phyloP scores from a whole-genome alignment of 2,888 invertebrate species.

The Disparrhopalites patrizii region DNA sequence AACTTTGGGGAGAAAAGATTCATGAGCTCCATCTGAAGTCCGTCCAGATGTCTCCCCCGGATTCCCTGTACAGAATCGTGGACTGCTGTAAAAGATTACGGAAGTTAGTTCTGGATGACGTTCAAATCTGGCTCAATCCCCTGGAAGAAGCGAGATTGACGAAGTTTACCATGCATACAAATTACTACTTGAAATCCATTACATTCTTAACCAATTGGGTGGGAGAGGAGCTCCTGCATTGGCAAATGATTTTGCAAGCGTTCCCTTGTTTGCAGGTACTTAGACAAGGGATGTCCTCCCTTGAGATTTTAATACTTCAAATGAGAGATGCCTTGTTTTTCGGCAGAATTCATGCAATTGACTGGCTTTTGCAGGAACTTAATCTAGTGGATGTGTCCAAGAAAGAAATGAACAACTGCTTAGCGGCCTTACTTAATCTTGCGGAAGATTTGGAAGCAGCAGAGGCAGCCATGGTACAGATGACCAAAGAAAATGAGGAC shows the following conservation, averaged over 20 bases:
- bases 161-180: neutral
- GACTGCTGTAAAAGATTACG: conserved; percentile 11
- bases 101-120: neutral
- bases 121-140: conserved; percentile 17
- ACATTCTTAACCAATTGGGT: conserved; percentile 1
- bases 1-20: conserved; percentile 18
- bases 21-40: conserved; percentile 1
- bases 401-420: conserved; percentile 18
- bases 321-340: no score
- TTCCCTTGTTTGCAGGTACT: conserved; percentile 10
- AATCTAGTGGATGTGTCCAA: conserved; percentile 12
- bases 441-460: conserved; percentile 10
- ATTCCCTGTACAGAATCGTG: conserved; percentile 7
- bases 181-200: conserved; percentile 5
- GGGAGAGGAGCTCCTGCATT: conserved; percentile 10
- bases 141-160: neutral
- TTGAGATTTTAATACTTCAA: no score
- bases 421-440: neutral
- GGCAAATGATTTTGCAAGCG: conserved; percentile 9
- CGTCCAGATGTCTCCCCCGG: conserved; percentile 18
- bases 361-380: conserved; percentile 2
- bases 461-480: neutral
- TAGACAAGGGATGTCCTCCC: neutral
- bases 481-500: no score
- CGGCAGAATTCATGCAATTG: neutral